Evolutionary conservation across 2,888 invertebrate species (phyloP), one percentile per base, ranked within the genome.

Genomic region (Leptarthrus brevirostris): DNA sequence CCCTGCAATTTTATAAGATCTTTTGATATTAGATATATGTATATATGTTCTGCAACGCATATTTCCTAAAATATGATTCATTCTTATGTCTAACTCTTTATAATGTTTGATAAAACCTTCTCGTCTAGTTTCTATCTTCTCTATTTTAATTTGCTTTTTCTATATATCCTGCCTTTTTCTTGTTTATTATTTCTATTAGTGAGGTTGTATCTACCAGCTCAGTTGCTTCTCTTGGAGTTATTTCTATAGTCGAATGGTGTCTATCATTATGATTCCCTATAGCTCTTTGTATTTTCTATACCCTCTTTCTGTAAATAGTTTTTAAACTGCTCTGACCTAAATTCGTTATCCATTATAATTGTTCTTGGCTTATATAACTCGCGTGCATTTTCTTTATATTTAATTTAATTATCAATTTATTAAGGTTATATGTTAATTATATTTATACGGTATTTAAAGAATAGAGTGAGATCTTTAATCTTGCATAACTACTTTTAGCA

Each of bases 81-180:
- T 53, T 22, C 16, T 53, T 53, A 22, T 20, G 53, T 22, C 53
- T 53, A 22, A 53, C 20, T 2, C 22, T 22, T 22, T 22, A n/a
- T 53, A 53, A 53, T 20, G 18, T n/a, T 22, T 53, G 4, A 53
- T 53, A n/a, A 22, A 53, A 18, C 53, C 53, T 53, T 22, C 24
- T 22, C 22, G 18, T 22, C 53, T 53, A 8, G n/a, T 53, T 20
- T 18, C 20, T 14, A 22, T 53, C 2, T 53, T 53, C 53, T 10
- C 53, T 53, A 20, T 20, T 22, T 20, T 22, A 6, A 16, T 53
- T 53, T 2, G 3, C 6, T 53, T 53, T 53, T 53, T 6, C 6
- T 16, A 49, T 49, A 4, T 49, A 16, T 8, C 18, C 18, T n/a
- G 14, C 49, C 16, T 49, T 49, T 18, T 49, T 49, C 16, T 49